Evolutionary conservation across 2,797 vertebrate genomes (phyloP).

Genomic region (Enteromius unitaeniatus): DNA sequence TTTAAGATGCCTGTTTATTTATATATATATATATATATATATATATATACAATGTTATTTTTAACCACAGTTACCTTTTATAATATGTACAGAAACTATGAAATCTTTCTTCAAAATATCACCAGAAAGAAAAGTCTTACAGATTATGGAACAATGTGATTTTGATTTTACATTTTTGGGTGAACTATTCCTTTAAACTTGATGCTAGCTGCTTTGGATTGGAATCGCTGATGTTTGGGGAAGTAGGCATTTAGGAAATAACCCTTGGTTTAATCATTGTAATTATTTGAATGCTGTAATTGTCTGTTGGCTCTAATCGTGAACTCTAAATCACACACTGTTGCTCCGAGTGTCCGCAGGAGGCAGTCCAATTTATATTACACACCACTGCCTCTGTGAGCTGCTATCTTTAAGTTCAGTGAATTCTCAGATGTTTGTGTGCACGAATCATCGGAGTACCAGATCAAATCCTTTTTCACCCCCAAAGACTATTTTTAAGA

Average conservation of each 20-base stretch:
- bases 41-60: not conserved
- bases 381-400: not conserved
- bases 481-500: not conserved
- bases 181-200: not conserved
- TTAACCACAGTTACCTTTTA: not conserved
- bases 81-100: not conserved
- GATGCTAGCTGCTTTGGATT: not conserved
- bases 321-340: conserved; percentile 31
- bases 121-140: not conserved
- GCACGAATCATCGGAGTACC: not conserved
- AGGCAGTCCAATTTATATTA: conserved; percentile 1
- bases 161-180: not conserved
- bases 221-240: not conserved
- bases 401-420: not conserved
- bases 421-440: not conserved
- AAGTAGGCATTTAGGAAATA: conserved; percentile 26
- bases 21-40: too few relatives aligned
- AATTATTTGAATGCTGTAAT: conserved; percentile 46
- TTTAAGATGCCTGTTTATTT: too few relatives aligned
- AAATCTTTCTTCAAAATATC: not conserved
- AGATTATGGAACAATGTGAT: not conserved
- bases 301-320: conserved; percentile 22
- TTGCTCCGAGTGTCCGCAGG: conserved; percentile 26
- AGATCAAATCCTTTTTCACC: not conserved
- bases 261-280: conserved; percentile 29